phyloP scores from a whole-genome alignment of 2,888 invertebrate species.

The Perizoma flavofasciatum region DNA sequence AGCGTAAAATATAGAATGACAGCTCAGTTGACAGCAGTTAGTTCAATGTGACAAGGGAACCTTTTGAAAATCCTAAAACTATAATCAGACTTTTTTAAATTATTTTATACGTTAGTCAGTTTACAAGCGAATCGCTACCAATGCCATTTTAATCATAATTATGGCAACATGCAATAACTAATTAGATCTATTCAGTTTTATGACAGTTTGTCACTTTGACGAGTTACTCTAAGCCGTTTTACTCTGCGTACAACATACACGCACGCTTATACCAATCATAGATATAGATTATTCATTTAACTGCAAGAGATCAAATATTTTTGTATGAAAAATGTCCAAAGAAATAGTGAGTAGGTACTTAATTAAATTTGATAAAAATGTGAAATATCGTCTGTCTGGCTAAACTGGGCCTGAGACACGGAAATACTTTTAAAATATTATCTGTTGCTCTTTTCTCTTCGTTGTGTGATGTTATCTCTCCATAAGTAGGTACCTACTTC shows the following conservation, averaged over 20 bases:
- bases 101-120: too few species aligned
- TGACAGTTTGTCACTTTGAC: too few species aligned
- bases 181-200: too few species aligned
- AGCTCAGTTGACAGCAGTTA: too few species aligned
- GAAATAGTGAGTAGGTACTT: conserved; percentile 3
- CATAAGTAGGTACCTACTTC: too few species aligned
- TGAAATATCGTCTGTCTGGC: conserved; percentile 15
- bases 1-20: too few species aligned
- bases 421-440: conserved; percentile 2
- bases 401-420: conserved; percentile 12
- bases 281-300: conserved; percentile 10
- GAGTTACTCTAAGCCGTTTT: background rate
- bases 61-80: too few species aligned
- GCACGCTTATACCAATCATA: conserved; percentile 1
- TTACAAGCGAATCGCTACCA: too few species aligned
- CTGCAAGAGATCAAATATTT: conserved; percentile 27
- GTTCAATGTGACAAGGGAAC: too few species aligned
- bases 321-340: conserved; percentile 27
- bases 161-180: too few species aligned
- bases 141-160: too few species aligned
- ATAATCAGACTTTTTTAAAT: too few species aligned
- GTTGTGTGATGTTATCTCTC: background rate
- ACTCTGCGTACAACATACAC: conserved; percentile 5
- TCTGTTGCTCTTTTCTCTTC: conserved; percentile 1
- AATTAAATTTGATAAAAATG: conserved; percentile 20